These are phyloP conservation scores for Numida meleagris DNA, from an alignment of 2,113 vertebrate genomes.

Conservation along the genomic window DNA sequence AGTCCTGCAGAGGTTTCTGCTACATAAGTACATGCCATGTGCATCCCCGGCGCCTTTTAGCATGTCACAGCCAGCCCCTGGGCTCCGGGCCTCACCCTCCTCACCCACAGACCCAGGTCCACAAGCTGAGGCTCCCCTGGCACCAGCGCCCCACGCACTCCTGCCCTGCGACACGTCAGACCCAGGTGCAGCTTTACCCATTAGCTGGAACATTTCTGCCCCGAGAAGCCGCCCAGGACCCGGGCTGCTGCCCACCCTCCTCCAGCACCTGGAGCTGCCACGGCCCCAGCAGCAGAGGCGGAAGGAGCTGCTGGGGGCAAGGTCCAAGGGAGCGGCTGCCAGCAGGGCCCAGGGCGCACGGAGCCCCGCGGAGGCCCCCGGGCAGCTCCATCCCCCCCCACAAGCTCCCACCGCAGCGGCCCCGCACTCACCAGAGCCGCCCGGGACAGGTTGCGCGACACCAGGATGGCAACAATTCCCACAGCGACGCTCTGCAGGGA, in stretches of 20 bases:
- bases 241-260: neutral
- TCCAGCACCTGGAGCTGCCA: neutral
- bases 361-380: neutral
- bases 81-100: too few relatives aligned
- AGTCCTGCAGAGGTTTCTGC: accelerated
- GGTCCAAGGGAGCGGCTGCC: conserved; percentile 9
- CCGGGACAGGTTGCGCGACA: conserved; percentile 83
- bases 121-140: too few relatives aligned
- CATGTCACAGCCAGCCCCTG: too few relatives aligned
- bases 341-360: too few relatives aligned
- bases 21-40: accelerated
- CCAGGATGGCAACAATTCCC: conserved; percentile 89
- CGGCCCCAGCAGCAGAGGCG: neutral
- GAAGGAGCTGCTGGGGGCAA: neutral
- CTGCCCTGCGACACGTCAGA: accelerated
- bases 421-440: conserved; percentile 65
- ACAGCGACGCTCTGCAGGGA: conserved; percentile 83
- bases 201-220: neutral
- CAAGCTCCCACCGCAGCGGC: neutral
- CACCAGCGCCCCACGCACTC: too few relatives aligned
- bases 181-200: neutral
- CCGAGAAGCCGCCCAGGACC: accelerated
- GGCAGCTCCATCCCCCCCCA: neutral
- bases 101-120: too few relatives aligned
- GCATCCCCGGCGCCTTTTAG: too few relatives aligned